A percentile compares a stretch with the other conserved stretches of the same genome.
Evolutionary conservation across 2,888 invertebrate species (phyloP).

Genomic region (Gandaritis pyraliata): DNA sequence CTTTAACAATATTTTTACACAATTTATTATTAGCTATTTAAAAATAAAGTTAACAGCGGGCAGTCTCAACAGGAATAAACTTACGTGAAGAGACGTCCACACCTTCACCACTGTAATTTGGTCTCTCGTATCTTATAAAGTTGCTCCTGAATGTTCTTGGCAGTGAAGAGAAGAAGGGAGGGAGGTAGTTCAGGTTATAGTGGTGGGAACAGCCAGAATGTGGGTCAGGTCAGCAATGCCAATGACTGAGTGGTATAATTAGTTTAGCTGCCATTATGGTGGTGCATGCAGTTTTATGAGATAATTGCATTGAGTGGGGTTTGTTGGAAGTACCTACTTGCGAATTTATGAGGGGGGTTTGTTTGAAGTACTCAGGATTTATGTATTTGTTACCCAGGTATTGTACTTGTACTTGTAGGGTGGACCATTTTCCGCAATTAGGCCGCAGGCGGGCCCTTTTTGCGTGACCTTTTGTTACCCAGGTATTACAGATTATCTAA

Average conservation of each 20-base stretch:
- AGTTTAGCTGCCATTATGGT: conserved; percentile 44
- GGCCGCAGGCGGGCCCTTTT: too few species aligned
- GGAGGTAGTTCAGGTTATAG: conserved; percentile 34
- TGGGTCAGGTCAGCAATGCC: conserved; percentile 56
- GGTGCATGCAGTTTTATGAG: conserved; percentile 27
- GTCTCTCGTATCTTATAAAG: conserved; percentile 23
- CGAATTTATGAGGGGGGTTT: too few species aligned
- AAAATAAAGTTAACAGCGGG: conserved; percentile 39
- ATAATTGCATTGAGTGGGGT: neutral
- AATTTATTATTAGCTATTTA: conserved; percentile 36
- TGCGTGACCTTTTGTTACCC: too few species aligned
- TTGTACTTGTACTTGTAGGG: too few species aligned
- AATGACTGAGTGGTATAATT: conserved; percentile 47
- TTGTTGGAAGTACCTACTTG: too few species aligned
- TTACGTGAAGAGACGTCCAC: conserved; percentile 35
- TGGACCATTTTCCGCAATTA: too few species aligned
- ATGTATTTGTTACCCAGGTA: too few species aligned
- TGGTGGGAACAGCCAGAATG: conserved; percentile 44
- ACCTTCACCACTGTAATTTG: conserved; percentile 41
- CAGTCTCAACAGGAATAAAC: conserved; percentile 47
- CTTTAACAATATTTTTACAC: conserved; percentile 6
- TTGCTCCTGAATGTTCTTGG: conserved; percentile 4
- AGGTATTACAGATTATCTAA: too few species aligned
- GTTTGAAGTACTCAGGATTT: too few species aligned
- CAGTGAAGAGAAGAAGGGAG: conserved; percentile 12